Evolutionary conservation across 2,888 invertebrate genomes (phyloP).

Genomic region (Scrobipalpa atriplicella): DNA sequence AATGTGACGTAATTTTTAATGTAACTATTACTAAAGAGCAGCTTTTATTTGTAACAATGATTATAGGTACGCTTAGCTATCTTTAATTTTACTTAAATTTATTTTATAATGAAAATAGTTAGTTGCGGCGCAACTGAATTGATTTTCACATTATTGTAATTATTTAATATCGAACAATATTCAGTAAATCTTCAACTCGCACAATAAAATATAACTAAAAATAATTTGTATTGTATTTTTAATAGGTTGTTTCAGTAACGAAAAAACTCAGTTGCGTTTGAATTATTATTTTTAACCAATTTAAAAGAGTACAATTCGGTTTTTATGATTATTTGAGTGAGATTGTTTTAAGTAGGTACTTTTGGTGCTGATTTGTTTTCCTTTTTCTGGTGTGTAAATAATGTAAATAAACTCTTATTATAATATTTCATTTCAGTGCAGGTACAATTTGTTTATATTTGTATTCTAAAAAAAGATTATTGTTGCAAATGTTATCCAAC

Average conservation of each 20-base stretch:
- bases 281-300: background rate
- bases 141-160: no score
- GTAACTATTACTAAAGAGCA: background rate
- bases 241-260: no score
- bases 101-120: conserved; percentile 30
- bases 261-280: no score
- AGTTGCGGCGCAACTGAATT: conserved; percentile 20
- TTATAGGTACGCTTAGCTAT: conserved; percentile 38
- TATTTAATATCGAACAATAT: no score
- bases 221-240: no score
- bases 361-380: conserved; percentile 35
- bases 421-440: conserved; percentile 7
- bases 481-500: no score
- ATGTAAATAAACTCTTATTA: conserved; percentile 32
- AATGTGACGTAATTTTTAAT: no score
- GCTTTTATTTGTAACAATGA: conserved; percentile 15
- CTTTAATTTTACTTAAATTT: conserved; percentile 33
- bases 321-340: conserved; percentile 36
- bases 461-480: background rate
- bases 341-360: conserved; percentile 35
- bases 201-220: background rate
- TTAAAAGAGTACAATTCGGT: conserved; percentile 39
- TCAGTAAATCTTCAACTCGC: background rate
- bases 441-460: background rate
- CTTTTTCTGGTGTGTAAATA: conserved; percentile 26